A percentile compares a stretch with the other conserved stretches of the same genome.
Conservation (phyloP, 2,888 invertebrate genomes). For the Aphidoletes aphidimyza region DNA sequence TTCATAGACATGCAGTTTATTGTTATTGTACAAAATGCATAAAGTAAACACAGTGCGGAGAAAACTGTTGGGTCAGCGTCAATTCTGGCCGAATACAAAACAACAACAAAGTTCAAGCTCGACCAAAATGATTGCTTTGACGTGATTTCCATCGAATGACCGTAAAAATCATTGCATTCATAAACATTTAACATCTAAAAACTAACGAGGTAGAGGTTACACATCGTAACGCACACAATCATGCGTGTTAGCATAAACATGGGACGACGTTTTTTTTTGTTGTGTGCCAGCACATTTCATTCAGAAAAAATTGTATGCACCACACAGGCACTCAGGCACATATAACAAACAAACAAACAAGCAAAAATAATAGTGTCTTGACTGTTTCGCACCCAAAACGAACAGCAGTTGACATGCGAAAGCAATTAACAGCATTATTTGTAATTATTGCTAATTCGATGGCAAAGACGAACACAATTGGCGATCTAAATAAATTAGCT, state of each 20-base stretch:
- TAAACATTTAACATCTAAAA: background rate
- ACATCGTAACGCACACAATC: background rate
- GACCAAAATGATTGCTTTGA: background rate
- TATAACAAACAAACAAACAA: background rate
- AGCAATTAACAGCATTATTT: background rate
- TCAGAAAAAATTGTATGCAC: no score
- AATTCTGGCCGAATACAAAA: background rate
- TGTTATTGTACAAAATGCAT: no score
- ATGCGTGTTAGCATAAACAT: background rate
- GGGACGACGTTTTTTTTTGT: no score
- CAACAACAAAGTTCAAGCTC: background rate
- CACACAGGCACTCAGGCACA: no score
- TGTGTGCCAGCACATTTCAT: conserved; percentile 5
- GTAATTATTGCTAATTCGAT: conserved; percentile 22
- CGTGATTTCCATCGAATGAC: background rate
- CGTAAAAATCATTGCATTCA: conserved; percentile 37
- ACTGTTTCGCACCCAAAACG: background rate
- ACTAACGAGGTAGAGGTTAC: conserved; percentile 49
- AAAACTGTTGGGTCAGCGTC: background rate
- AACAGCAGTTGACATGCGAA: no score
- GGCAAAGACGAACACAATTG: background rate
- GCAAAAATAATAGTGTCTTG: background rate
- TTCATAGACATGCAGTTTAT: background rate
- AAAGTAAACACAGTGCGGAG: no score
- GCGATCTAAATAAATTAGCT: background rate